These are phyloP conservation scores for Tragelaphus oryx DNA, from an alignment of 2,797 vertebrate genomes.

Conservation along the genomic window DNA sequence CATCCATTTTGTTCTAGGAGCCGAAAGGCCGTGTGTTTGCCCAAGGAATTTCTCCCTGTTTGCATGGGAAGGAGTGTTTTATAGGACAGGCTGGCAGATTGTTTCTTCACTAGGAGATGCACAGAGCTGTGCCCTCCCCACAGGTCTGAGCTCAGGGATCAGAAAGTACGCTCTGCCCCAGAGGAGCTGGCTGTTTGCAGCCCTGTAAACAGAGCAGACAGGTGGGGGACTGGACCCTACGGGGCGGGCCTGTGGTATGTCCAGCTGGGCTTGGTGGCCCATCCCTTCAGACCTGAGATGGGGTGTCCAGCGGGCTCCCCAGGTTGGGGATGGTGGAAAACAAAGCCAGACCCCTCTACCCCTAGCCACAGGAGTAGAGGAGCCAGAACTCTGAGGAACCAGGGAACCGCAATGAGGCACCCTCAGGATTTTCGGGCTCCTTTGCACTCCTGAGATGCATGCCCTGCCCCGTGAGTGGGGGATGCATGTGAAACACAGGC, in stretches of 20 bases:
- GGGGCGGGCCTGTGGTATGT: rapidly evolving
- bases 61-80: conserved; percentile 64
- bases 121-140: conserved; percentile 27
- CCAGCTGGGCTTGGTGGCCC: rapidly evolving
- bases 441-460: not conserved
- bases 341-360: not conserved
- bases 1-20: conserved; percentile 64
- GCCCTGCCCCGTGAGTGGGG: not conserved
- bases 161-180: conserved; percentile 11
- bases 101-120: conserved; percentile 46
- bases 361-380: not conserved
- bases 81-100: conserved; percentile 28
- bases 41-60: conserved; percentile 66
- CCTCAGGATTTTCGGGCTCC: not conserved
- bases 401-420: not conserved
- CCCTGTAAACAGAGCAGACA: not conserved
- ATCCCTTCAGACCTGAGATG: not conserved
- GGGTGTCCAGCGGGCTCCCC: not conserved
- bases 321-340: not conserved
- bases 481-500: conserved; percentile 15
- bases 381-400: not conserved
- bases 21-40: conserved; percentile 48
- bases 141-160: conserved; percentile 26
- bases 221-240: not conserved
- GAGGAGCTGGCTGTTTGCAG: not conserved